These are phyloP conservation scores for Motacilla alba DNA, from an alignment of 2,113 vertebrate species.

Conservation along the genomic window DNA sequence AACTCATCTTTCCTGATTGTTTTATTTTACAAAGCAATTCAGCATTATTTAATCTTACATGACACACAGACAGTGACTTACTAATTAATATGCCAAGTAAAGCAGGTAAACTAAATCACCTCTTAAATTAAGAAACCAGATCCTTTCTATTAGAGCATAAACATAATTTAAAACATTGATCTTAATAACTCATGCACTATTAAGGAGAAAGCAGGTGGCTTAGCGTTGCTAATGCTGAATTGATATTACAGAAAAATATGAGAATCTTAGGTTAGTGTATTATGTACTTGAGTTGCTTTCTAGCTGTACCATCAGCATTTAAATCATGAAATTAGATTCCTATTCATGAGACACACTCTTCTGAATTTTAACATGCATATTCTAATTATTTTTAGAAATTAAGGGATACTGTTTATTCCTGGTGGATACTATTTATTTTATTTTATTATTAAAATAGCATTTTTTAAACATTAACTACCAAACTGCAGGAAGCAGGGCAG, in stretches of 20 bases:
- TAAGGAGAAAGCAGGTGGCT: slow-evolving; percentile 49
- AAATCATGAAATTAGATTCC: slow-evolving; percentile 52
- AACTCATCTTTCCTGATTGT: neutral
- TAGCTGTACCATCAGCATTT: slow-evolving; percentile 31
- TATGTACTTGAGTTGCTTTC: slow-evolving; percentile 39
- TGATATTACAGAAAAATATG: slow-evolving; percentile 30
- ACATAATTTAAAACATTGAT: slow-evolving; percentile 51
- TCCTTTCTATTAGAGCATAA: slow-evolving; percentile 55
- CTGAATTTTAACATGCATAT: slow-evolving; percentile 43
- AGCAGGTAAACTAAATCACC: slow-evolving; percentile 55
- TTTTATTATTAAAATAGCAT: neutral
- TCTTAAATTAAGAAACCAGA: slow-evolving; percentile 53
- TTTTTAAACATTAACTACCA: neutral
- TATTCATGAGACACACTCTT: slow-evolving; percentile 37
- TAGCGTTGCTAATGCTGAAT: neutral
- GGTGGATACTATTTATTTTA: neutral
- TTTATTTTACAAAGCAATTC: slow-evolving; percentile 17
- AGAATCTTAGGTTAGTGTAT: neutral
- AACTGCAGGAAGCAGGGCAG: slow-evolving; percentile 16
- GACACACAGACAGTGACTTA: slow-evolving; percentile 28
- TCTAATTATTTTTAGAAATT: slow-evolving; percentile 53
- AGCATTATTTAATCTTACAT: slow-evolving; percentile 26
- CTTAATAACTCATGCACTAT: slow-evolving; percentile 44
- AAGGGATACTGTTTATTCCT: slow-evolving; percentile 15
- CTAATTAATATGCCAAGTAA: slow-evolving; percentile 55